phyloP scores from a whole-genome alignment of 2,888 invertebrate species.

The Steinernema hermaphroditum region DNA sequence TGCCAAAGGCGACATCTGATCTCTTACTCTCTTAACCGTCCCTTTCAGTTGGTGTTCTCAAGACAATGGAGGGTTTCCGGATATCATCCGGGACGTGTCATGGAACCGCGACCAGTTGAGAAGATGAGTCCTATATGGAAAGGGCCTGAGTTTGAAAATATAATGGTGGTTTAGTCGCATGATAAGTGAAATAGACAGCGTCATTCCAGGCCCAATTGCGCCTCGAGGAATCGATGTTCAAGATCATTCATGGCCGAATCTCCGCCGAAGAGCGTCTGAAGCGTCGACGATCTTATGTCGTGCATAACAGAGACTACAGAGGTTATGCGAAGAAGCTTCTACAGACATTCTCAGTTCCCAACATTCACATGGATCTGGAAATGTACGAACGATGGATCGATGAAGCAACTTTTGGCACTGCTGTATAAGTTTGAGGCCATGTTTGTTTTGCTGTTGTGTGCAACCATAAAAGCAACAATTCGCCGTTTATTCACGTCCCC shows the following conservation, averaged over 20 bases:
- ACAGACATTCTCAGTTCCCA: background rate
- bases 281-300: background rate
- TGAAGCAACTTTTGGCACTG: too few relatives aligned
- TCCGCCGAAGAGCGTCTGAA: background rate
- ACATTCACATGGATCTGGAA: background rate
- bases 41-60: background rate
- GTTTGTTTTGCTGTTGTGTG: too few relatives aligned
- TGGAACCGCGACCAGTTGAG: background rate
- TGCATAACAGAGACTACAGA: background rate
- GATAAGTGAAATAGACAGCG: background rate
- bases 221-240: background rate
- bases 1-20: too few relatives aligned
- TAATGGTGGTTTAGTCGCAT: background rate
- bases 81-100: background rate
- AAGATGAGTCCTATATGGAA: constrained; percentile 9
- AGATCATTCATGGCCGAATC: background rate
- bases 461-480: too few relatives aligned
- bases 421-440: too few relatives aligned
- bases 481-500: too few relatives aligned
- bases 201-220: background rate
- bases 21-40: too few relatives aligned
- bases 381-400: too few relatives aligned
- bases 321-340: background rate
- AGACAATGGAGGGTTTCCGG: background rate
- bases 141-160: background rate